phyloP scores from a whole-genome alignment of 2,797 vertebrate species.

The Bryconaethiops microstoma region DNA sequence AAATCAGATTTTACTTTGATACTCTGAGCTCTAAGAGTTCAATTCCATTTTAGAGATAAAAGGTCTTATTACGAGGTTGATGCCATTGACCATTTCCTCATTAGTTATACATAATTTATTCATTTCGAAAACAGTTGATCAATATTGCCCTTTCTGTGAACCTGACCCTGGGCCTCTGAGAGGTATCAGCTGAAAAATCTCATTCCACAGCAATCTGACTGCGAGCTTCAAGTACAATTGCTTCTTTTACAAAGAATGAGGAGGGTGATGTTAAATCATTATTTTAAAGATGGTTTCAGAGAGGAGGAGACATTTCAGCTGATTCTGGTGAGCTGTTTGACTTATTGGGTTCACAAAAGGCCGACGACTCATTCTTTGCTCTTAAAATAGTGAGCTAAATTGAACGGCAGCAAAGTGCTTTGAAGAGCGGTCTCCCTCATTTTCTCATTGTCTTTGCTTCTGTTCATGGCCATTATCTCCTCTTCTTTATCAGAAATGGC shows the following conservation, averaged over 20 bases:
- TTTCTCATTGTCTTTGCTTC: not conserved
- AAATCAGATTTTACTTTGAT: too few relatives aligned
- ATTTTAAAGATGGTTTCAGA: slow-evolving; percentile 12
- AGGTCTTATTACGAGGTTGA: not conserved
- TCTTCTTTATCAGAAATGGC: not conserved
- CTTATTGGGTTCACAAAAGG: slow-evolving; percentile 18
- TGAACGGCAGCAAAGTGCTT: slow-evolving; percentile 3
- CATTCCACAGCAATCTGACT: not conserved
- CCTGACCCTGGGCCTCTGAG: not conserved
- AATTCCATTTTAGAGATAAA: too few relatives aligned
- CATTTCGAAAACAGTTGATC: slow-evolving; percentile 11
- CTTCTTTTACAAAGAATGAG: not conserved
- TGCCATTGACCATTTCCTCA: not conserved
- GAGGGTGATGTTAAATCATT: slow-evolving; percentile 21
- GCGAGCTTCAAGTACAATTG: slow-evolving; percentile 11
- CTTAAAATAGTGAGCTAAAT: slow-evolving; percentile 5
- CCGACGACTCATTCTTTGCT: slow-evolving; percentile 20
- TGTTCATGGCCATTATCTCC: not conserved
- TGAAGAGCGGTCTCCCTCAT: slow-evolving; percentile 2
- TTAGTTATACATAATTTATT: not conserved
- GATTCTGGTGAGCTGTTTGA: not conserved
- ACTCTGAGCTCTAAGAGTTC: too few relatives aligned
- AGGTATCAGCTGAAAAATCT: slow-evolving; percentile 8
- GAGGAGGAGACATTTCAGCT: not conserved
- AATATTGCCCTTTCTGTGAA: not conserved